phyloP scores from a whole-genome alignment of 2,797 vertebrate genomes.

The Phoxinus dragarum region DNA sequence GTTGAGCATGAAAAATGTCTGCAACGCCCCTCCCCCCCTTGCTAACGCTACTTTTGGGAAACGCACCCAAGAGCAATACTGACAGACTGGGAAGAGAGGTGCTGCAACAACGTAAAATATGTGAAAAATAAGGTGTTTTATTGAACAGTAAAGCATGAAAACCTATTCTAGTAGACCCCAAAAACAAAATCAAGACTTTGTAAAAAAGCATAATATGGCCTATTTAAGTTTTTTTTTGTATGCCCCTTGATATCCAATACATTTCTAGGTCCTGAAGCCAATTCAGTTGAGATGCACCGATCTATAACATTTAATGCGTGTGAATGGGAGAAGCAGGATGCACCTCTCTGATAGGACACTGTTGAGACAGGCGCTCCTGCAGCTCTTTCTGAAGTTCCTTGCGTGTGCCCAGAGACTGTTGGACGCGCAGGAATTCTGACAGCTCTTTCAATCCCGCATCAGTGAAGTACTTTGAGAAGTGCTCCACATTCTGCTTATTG shows the following conservation, averaged over 20 bases:
- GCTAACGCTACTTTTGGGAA: not conserved
- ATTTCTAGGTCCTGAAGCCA: not conserved
- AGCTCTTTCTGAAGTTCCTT: conserved; percentile 94
- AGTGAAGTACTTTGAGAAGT: conserved; percentile 91
- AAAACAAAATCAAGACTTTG: not conserved
- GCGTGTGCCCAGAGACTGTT: conserved; percentile 88
- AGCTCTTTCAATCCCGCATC: conserved; percentile 91
- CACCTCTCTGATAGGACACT: conserved; percentile 90
- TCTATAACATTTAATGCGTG: not conserved
- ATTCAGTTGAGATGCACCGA: not conserved
- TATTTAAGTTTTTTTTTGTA: not conserved
- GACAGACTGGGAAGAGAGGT: not conserved
- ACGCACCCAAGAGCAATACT: not conserved
- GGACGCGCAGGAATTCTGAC: conserved; percentile 87
- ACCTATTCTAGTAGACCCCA: not conserved
- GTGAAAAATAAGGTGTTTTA: not conserved
- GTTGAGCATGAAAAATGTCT: not conserved
- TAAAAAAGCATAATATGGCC: not conserved
- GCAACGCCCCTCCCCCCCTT: not conserved
- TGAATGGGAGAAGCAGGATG: conserved; percentile 9
- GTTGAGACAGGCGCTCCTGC: conserved; percentile 88
- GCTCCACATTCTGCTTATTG: conserved; percentile 91
- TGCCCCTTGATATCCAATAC: not conserved
- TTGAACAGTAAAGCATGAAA: not conserved
- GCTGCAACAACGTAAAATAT: not conserved